Conservation (phyloP, 2,888 invertebrate species). For the Galeopsomyia nigrocyanea region DNA sequence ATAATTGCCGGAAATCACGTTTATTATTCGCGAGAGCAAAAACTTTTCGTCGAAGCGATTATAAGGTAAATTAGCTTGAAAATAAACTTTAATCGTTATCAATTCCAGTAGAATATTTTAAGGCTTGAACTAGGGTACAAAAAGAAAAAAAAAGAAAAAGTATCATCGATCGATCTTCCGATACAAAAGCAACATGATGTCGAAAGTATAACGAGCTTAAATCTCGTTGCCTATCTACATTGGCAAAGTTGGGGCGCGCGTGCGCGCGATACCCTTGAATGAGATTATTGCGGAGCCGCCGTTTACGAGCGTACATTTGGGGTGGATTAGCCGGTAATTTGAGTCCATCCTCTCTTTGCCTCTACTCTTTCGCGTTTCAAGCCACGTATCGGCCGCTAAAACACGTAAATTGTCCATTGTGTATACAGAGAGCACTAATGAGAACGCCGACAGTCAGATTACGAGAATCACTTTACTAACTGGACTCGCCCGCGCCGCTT, state of each 20-base stretch:
- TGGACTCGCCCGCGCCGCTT: neutral
- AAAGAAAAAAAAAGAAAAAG: too few relatives aligned
- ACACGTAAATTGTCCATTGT: slow-evolving; percentile 35
- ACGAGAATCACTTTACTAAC: slow-evolving; percentile 40
- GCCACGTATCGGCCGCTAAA: slow-evolving; percentile 21
- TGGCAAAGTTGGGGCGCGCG: slow-evolving; percentile 11
- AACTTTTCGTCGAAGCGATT: too few relatives aligned
- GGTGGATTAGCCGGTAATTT: slow-evolving; percentile 34
- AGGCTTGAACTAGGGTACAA: too few relatives aligned
- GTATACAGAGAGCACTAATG: slow-evolving; percentile 34
- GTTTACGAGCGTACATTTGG: slow-evolving; percentile 25
- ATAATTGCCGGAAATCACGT: too few relatives aligned
- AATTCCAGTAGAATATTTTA: too few relatives aligned
- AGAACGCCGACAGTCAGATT: slow-evolving; percentile 39
- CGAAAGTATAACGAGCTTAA: slow-evolving; percentile 10
- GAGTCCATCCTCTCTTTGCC: neutral
- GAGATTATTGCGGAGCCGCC: slow-evolving; percentile 29
- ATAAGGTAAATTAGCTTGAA: too few relatives aligned
- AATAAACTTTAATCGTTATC: too few relatives aligned
- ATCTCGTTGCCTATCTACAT: slow-evolving; percentile 9
- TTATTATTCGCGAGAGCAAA: too few relatives aligned
- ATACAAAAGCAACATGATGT: neutral
- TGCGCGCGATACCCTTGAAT: slow-evolving; percentile 12
- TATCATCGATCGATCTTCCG: too few relatives aligned
- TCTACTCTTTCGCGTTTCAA: neutral